phyloP scores from a whole-genome alignment of 2,888 invertebrate species.

The Apamea sordens region DNA sequence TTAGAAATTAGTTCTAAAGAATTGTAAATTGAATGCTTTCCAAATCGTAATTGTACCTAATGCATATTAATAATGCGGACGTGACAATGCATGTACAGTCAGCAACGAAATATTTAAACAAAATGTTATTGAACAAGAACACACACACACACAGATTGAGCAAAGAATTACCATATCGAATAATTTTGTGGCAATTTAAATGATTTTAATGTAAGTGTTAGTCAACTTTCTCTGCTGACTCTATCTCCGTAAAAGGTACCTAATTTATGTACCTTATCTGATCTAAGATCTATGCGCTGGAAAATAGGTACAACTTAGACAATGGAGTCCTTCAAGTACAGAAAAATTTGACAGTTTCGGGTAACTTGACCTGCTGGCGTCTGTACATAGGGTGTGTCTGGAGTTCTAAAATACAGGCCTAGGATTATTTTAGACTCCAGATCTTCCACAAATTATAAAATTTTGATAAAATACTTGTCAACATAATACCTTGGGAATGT shows the following conservation, averaged over 20 bases:
- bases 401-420: neutral
- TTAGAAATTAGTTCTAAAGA: slow-evolving; percentile 20
- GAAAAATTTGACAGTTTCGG: too few relatives aligned
- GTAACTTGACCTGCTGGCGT: too few relatives aligned
- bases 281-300: neutral
- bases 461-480: neutral
- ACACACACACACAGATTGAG: neutral
- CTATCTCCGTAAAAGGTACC: neutral
- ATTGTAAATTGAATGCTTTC: neutral
- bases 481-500: neutral
- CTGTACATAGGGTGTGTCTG: neutral
- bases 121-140: neutral
- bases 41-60: slow-evolving; percentile 13
- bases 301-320: neutral
- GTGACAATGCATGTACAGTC: neutral
- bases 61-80: slow-evolving; percentile 7
- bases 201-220: neutral
- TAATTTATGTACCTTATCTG: neutral
- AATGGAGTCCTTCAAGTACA: neutral
- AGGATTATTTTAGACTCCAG: neutral
- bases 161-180: neutral
- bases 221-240: neutral
- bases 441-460: neutral
- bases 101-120: neutral
- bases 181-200: neutral